Evolutionary conservation across 1,140 invertebrate genomes (phyloP).

Genomic region (Dinothrombium tinctorium): DNA sequence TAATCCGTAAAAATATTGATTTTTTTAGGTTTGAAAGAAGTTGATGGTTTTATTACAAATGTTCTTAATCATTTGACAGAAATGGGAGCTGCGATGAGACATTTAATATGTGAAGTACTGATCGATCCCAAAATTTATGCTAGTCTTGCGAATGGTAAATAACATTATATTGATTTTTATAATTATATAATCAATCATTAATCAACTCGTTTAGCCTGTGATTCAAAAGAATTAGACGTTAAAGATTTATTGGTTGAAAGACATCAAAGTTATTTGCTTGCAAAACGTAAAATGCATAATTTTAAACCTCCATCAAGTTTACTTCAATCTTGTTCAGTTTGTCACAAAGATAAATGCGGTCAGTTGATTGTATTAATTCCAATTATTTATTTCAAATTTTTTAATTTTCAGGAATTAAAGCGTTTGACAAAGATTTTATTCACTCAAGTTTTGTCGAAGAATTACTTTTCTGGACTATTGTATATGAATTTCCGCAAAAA

Average conservation of each 20-base stretch:
- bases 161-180: background rate
- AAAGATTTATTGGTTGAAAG: too few relatives aligned
- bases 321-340: background rate
- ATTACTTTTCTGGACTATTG: constrained; percentile 90
- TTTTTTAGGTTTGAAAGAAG: constrained; percentile 37
- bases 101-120: constrained; percentile 65
- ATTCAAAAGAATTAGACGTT: background rate
- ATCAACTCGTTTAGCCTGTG: background rate
- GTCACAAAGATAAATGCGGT: background rate
- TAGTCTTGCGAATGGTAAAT: constrained; percentile 13
- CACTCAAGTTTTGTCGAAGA: constrained; percentile 80
- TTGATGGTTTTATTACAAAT: constrained; percentile 47
- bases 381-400: too few relatives aligned
- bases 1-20: constrained; percentile 6
- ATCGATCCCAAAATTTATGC: constrained; percentile 37
- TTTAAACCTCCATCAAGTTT: background rate
- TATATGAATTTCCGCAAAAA: constrained; percentile 90
- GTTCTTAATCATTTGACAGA: constrained; percentile 78
- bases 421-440: constrained; percentile 16
- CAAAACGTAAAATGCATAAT: too few relatives aligned
- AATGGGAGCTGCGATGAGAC: constrained; percentile 79
- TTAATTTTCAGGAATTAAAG: too few relatives aligned
- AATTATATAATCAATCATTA: too few relatives aligned
- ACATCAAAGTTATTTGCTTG: too few relatives aligned
- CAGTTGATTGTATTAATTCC: too few relatives aligned